Conservation (phyloP, 37 sponge, comb jelly and placozoan genomes). For the Ianthella basta region DNA sequence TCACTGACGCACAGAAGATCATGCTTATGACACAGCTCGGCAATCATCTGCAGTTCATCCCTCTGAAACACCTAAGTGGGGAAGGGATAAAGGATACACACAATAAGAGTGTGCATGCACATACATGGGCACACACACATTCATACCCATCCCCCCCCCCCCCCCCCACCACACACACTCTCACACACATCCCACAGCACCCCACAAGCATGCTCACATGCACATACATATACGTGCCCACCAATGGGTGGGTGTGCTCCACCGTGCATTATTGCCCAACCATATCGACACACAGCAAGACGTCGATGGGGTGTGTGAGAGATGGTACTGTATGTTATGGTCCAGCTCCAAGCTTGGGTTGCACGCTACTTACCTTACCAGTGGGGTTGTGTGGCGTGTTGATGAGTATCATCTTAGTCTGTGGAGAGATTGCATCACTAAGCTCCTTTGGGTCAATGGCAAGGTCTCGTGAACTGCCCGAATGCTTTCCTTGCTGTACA, state of each 20-base stretch:
- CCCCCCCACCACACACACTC: too few relatives aligned
- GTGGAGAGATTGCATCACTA: constrained; percentile 76
- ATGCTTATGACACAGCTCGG: constrained; percentile 86
- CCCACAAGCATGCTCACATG: too few relatives aligned
- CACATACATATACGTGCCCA: too few relatives aligned
- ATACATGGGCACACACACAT: not conserved
- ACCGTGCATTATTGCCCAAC: too few relatives aligned
- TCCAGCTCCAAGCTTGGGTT: too few relatives aligned
- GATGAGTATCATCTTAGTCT: constrained; percentile 89
- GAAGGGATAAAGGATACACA: not conserved
- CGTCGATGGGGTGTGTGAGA: too few relatives aligned
- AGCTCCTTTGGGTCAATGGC: constrained; percentile 83
- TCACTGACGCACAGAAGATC: constrained; percentile 93
- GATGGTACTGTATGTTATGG: too few relatives aligned
- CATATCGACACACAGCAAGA: too few relatives aligned
- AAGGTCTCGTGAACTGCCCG: constrained; percentile 71
- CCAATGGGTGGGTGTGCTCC: too few relatives aligned
- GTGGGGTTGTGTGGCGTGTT: constrained; percentile 95
- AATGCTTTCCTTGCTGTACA: constrained; percentile 53
- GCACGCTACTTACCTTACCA: constrained; percentile 91
- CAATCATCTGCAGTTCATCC: constrained; percentile 89
- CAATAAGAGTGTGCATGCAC: not conserved
- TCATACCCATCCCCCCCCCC: too few relatives aligned
- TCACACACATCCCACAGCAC: too few relatives aligned
- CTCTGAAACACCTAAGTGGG: constrained; percentile 63